Evolutionary conservation across 2,797 vertebrate species (phyloP), one percentile per base, ranked within the genome.

Genomic region (Lacerta agilis): DNA sequence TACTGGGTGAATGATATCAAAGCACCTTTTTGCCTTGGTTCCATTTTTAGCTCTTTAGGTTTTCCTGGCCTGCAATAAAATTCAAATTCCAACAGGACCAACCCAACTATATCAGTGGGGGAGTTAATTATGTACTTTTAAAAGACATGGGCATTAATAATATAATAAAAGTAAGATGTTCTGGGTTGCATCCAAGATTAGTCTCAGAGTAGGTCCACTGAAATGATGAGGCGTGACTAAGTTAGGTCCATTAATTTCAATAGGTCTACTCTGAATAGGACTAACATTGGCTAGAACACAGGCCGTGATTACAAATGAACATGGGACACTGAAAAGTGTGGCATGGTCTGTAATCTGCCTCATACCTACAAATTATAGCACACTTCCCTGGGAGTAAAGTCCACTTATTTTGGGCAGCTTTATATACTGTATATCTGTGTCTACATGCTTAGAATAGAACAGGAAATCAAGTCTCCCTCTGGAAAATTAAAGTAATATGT

Each of bases 1-100:
- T 89, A 87, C 82, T 78, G 85, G 73, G 69, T 61, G 80, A 93
- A 25, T 78, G 90, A 79, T 41, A 41, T 79, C 3, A 23, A 94
- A 86, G 64, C 64, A 91, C 61, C 20, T 43, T 45, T 25, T 58
- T 33, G 87, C 90, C 64, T 84, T 89, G 76, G 66, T 85, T 86
- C 61, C 1, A 4, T 85, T 17, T 36, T 79, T 64, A 18, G 83
- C 41, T 11, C 8, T 43, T 76, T 93, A 92, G 15, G 13, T 64
- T 41, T 55, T 0, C 58, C 79, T 89, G 76, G 87, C 84, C 45
- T 10, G 82, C 82, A 91, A 92, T 84, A 92, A 92, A 79, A 4
- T 61, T 77, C 20, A 43, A 41, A 76, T 76, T 41, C n/a, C 73
- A 76, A 3, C 20, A 64, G 61, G 61, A 23, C 61, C 17, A 23